phyloP scores from a whole-genome alignment of 2,113 vertebrate genomes.

The Natator depressus region DNA sequence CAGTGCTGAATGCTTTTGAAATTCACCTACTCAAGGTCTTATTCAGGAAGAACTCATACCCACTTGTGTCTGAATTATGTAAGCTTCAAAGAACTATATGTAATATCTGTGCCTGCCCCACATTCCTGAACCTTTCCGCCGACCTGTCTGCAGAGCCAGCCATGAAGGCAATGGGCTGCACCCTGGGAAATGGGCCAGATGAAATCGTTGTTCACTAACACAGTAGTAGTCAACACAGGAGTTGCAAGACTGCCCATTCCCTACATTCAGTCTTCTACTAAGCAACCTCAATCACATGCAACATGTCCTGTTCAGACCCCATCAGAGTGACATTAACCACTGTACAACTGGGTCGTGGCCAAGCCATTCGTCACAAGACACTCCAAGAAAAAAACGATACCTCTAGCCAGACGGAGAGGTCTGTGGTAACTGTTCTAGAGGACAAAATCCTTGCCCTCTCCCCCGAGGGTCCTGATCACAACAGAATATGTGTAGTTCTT shows the following conservation, averaged over 20 bases:
- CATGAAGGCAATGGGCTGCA: background rate
- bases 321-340: background rate
- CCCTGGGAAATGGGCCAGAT: background rate
- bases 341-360: background rate
- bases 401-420: background rate
- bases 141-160: background rate
- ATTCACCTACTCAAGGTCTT: background rate
- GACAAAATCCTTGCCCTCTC: background rate
- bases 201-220: fast-evolving
- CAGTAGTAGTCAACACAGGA: background rate
- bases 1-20: background rate
- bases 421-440: background rate
- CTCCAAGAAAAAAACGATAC: background rate
- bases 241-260: background rate
- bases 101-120: background rate
- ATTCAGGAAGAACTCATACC: background rate
- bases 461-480: background rate
- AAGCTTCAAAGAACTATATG: background rate
- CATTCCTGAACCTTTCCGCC: background rate
- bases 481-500: background rate
- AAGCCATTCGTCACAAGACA: background rate
- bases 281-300: fast-evolving
- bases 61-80: background rate
- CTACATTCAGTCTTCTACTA: background rate
- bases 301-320: background rate